Base-by-base conservation (phyloP, 2,113 vertebrate genomes). In the Brachyistius frenatus region DNA sequence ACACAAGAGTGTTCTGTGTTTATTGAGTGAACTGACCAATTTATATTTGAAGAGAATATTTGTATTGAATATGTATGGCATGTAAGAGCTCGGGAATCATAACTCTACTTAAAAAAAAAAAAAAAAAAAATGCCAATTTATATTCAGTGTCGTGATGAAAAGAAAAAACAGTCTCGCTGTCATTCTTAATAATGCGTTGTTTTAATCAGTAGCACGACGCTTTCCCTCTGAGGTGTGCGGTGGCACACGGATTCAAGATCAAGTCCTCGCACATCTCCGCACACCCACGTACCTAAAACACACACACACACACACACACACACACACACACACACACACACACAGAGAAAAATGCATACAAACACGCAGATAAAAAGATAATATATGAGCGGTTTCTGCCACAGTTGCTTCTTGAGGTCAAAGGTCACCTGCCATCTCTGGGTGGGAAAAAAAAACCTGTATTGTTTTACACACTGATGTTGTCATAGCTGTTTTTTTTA, bases 301-400 rank as follows among this genome's bases (percentile, higher is more conserved):
- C 52, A 63, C 54, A 54, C 64, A 14, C 30, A 57, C 4, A 56
- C 2, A 62, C 14, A 31, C 0, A 73, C 8, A 46, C 2, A n/a
- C 52, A 73, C 66, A 68, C 13, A 66, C 23, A 30, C 8, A 15
- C 9, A 32, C 58, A 56, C 46, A 33, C 31, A 2, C 8, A 33
- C n/a, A 57, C 4, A 14, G 4, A 23, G 23, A 23, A 23, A 23
- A 23, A 23, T 23, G 23, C 23, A 23, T 14, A 14, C 41, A 67
- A 30, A 66, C 14, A 16, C 9, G 33, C 2, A 47, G 33, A 52
- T 56, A 14, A 94, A 94, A 94, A 89, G 92, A 93, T 92, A 95
- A 93, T 69, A 84, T 86, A 94, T 91, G 91, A 91, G 87, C 81
- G 84, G 88, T 93, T 94, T 95, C 87, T 94, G 89, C 79, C 76